Evolutionary conservation across 2,797 vertebrate genomes (phyloP).

Genomic region (Pangasius larnaudii): DNA sequence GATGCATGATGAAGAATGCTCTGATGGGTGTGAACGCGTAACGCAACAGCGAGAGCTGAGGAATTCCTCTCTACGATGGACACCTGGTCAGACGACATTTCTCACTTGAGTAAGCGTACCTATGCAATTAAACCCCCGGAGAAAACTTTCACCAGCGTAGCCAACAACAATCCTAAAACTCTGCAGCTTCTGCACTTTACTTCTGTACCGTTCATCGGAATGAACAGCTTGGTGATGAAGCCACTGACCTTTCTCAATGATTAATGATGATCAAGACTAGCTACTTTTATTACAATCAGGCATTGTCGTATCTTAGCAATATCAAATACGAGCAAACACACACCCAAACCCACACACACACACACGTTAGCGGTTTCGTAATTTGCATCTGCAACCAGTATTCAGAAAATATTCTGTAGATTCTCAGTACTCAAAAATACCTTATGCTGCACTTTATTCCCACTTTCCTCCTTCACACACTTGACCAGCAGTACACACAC

Average conservation of each 20-base stretch:
- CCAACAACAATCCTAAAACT: neutral
- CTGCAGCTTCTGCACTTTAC: neutral
- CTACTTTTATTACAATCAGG: neutral
- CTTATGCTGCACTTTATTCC: neutral
- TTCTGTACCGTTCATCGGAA: neutral
- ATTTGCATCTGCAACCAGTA: neutral
- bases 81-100: constrained; percentile 32
- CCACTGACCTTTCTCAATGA: neutral
- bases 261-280: neutral
- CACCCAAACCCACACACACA: neutral
- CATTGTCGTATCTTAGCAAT: constrained; percentile 7
- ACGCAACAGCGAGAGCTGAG: neutral
- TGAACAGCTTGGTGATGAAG: neutral
- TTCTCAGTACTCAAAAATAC: neutral
- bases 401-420: neutral
- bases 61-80: constrained; percentile 1
- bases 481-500: no score
- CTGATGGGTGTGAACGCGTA: neutral
- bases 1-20: neutral
- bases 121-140: neutral
- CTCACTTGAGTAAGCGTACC: neutral
- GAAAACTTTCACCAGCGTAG: neutral
- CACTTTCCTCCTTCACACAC: neutral
- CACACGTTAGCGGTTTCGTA: neutral
- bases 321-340: neutral